phyloP scores from a whole-genome alignment of 2,888 invertebrate species.

The Leucozona laternaria region DNA sequence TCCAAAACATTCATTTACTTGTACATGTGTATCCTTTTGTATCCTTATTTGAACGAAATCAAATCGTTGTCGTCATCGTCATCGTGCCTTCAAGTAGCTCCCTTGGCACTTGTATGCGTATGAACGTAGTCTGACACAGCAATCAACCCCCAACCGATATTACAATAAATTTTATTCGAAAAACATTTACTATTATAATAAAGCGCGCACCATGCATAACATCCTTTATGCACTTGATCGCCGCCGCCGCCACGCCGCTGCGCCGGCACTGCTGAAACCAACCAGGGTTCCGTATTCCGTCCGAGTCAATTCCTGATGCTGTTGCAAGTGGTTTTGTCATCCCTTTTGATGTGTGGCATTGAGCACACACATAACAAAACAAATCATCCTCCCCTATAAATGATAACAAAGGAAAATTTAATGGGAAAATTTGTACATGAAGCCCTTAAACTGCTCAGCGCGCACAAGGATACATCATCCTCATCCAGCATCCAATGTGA shows the following conservation, averaged over 20 bases:
- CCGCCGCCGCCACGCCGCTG: constrained; percentile 44
- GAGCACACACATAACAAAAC: constrained; percentile 8
- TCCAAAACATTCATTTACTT: constrained; percentile 56
- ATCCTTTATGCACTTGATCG: constrained; percentile 76
- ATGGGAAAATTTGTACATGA: constrained; percentile 72
- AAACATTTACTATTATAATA: constrained; percentile 67
- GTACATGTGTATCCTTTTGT: constrained; percentile 57
- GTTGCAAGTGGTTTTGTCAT: constrained; percentile 78
- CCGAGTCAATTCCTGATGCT: constrained; percentile 35
- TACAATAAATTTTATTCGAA: constrained; percentile 58
- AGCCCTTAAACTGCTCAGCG: constrained; percentile 62
- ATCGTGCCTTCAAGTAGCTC: constrained; percentile 54
- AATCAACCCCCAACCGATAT: constrained; percentile 50
- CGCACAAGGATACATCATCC: constrained; percentile 28
- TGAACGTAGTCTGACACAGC: constrained; percentile 26
- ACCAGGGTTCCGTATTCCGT: background rate
- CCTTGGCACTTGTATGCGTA: no score
- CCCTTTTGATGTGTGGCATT: constrained; percentile 76
- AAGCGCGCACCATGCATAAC: constrained; percentile 60
- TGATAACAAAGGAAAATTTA: constrained; percentile 72
- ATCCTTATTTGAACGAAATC: constrained; percentile 69
- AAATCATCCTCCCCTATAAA: constrained; percentile 54
- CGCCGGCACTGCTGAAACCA: background rate
- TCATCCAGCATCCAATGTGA: constrained; percentile 21
- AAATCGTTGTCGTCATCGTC: constrained; percentile 42